Evolutionary conservation across 2,797 vertebrate genomes (phyloP), one percentile per base, ranked within the genome.

Genomic region (Sphenopsis melanotis): DNA sequence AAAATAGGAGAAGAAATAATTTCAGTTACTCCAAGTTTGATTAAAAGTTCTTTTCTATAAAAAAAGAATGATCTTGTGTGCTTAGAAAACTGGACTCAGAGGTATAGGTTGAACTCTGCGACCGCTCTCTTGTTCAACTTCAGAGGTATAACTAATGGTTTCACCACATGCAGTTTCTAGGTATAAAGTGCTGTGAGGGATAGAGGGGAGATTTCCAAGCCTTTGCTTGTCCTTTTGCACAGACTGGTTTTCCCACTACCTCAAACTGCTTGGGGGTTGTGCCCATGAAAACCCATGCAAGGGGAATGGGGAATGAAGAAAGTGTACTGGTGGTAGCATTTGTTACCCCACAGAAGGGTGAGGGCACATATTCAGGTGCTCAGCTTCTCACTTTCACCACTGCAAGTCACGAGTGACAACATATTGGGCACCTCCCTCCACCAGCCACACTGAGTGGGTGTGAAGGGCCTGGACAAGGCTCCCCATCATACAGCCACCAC

Each of bases 251-350:
- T 72, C 21, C 27, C 24, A 82, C 4, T 14, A 88, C 15, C 12
- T 8, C 14, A 11, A 20, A 79, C 1, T 0, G 1, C n/a, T 20
- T 52, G 12, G 8, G 6, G 16, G 2, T 27, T 63, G 16, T 64
- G 44, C 8, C 42, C 24, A 15, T 36, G 36, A 59, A 49, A 85
- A 13, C 3, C 27, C 5, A 1, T 1, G 3, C 0, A 2, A 39
- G 8, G 3, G 2, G 13, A 87, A 41, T 3, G 4, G 5, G 18
- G 11, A 42, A 41, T 50, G 23, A 61, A 52, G n/a, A 36, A 64
- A 20, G 8, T 3, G 0, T 37, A 21, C 14, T 0, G 1, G 14
- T 76, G 39, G 21, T 23, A 52, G 55, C 7, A 39, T 44, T 19
- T 50, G 27, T 41, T 55, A 56, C 26, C 5, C 14, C 0, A 1